A percentile compares a stretch with the other conserved stretches of the same genome.
phyloP scores from a whole-genome alignment of 2,797 vertebrate genomes.

The Knipowitschia caucasica region DNA sequence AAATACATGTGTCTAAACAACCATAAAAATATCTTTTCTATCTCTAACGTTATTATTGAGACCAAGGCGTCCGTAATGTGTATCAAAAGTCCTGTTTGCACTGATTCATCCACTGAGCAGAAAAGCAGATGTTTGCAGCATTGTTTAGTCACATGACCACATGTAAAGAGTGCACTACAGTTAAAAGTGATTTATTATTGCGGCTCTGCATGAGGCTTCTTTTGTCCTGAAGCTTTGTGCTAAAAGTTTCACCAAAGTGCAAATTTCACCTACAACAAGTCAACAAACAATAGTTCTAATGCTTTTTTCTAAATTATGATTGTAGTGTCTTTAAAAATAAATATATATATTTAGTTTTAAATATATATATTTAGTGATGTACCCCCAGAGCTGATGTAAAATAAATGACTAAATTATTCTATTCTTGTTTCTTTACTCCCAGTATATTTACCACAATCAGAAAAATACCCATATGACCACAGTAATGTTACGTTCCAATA shows the following conservation, averaged over 20 bases:
- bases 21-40: conserved; percentile 30
- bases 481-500: conserved; percentile 54
- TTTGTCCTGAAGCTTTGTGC: conserved; percentile 9
- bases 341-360: no score
- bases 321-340: no score
- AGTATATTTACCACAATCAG: conserved; percentile 60
- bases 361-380: no score
- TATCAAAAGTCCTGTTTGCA: conserved; percentile 9
- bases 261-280: conserved; percentile 40
- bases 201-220: conserved; percentile 1
- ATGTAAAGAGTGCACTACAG: conserved; percentile 6
- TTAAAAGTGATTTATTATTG: not conserved
- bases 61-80: not conserved
- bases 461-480: conserved; percentile 45
- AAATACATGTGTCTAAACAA: conserved; percentile 30
- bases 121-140: conserved; percentile 29
- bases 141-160: not conserved
- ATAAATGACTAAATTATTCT: conserved; percentile 9
- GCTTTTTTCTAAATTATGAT: no score
- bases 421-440: conserved; percentile 44
- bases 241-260: conserved; percentile 53
- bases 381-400: no score
- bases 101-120: not conserved
- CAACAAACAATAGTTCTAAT: conserved; percentile 54
- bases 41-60: conserved; percentile 38